Base-by-base conservation (phyloP, 2,888 invertebrate species). In the Drosophila limbata region DNA sequence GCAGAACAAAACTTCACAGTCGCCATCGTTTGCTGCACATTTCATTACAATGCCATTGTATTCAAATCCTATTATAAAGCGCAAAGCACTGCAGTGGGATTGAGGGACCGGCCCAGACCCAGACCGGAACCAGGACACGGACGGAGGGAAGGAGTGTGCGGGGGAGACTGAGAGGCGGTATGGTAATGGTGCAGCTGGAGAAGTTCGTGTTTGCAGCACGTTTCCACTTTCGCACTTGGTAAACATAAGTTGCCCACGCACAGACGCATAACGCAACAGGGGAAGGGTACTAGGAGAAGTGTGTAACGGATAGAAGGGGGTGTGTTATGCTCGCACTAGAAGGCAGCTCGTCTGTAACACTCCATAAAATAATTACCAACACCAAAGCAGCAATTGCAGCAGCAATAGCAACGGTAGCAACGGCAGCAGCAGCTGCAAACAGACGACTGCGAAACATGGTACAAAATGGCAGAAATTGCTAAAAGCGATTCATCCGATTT, bases 211-310 rank as follows among this genome's bases (percentile, higher is more conserved):
- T 84, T 86, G 87, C 87, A 84, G 81, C 89, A 88, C 88, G 84
- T 86, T 84, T 84, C 84, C 84, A 84, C 84, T 84, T 84, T 84
- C 87, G 89, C 89, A 88, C 84, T 84, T 88, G 89, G 84, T 86
- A 84, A 84, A 84, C 84, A 84, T 88, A 88, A 84, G 89, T 86
- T 86, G 76, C 71, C 71, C 87, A 82, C 85, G 71, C 82, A 81
- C 68, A 83, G 62, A 72, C 69, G 64, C 64, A 51, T 47, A 59
- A 21, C 53, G 45, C 21, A n/a, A 19, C 13, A 10, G 35, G 10
- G 17, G 8, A 21, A 47, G 37, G 17, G 19, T 44, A 15, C 15
- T 6, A 13, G 28, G 39, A 37, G 13, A 21, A 13, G 11, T 44
- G 42, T 44, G 13, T 13, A 42, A 11, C 17, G 19, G 28, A 13